Evolutionary conservation across 2,113 vertebrate genomes (phyloP).

Genomic region (Psophia crepitans): DNA sequence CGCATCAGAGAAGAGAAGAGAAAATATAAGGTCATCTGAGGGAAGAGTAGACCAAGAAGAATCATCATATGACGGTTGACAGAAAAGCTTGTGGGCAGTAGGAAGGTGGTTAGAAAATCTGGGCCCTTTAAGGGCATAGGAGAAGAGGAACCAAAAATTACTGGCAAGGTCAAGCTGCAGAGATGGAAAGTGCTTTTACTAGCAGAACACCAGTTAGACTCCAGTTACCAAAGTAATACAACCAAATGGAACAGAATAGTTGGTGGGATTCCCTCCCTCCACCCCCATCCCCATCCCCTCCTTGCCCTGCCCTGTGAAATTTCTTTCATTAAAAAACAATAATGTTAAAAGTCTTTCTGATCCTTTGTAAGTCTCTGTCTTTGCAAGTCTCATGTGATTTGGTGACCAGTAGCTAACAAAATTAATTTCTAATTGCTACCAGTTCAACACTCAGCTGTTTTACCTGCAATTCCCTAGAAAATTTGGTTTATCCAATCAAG

Average conservation of each 20-base stretch:
- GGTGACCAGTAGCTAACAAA: background rate
- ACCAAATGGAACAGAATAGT: background rate
- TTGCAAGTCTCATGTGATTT: background rate
- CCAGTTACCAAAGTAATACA: background rate
- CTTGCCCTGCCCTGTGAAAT: fast-evolving
- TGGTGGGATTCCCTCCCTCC: fast-evolving
- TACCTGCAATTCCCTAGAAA: background rate
- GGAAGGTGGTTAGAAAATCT: background rate
- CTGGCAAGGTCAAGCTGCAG: background rate
- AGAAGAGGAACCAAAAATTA: background rate
- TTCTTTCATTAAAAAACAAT: background rate
- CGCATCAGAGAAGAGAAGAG: fast-evolving
- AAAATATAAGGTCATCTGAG: background rate
- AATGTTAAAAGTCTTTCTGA: background rate
- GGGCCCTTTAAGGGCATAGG: background rate
- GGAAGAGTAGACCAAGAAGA: background rate
- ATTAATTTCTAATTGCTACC: background rate
- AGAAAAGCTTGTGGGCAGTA: background rate
- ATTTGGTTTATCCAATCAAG: background rate
- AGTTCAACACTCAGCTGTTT: background rate
- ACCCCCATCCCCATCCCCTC: no score
- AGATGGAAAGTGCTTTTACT: background rate
- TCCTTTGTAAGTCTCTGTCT: background rate
- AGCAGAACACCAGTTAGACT: background rate
- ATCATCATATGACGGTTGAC: fast-evolving